phyloP scores from a whole-genome alignment of 2,113 vertebrate genomes.

The Psittacus erithacus region DNA sequence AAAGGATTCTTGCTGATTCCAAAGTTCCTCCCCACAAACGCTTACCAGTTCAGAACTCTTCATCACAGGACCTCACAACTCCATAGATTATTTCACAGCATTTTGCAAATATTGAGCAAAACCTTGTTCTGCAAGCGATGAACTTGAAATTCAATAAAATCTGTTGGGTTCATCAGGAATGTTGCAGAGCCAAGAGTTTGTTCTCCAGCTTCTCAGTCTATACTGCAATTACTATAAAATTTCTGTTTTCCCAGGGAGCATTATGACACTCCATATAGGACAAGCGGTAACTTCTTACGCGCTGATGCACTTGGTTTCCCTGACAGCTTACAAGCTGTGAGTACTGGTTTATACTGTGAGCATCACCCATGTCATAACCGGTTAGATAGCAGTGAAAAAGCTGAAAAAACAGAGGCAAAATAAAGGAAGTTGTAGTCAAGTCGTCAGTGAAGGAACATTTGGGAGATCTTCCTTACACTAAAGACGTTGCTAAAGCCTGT shows the following conservation, averaged over 20 bases:
- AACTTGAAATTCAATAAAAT: not conserved
- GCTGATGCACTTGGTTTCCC: not conserved
- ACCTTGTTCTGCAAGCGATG: not conserved
- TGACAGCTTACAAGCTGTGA: not conserved
- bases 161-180: not conserved
- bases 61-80: not conserved
- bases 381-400: not conserved
- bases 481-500: not conserved
- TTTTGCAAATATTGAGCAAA: not conserved
- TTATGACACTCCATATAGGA: not conserved
- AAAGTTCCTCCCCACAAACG: not conserved
- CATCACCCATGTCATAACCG: not conserved
- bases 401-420: not conserved
- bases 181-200: not conserved
- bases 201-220: not conserved
- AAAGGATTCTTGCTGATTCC: slow-evolving; percentile 15
- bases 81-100: not conserved
- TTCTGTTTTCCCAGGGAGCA: not conserved
- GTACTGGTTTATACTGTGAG: not conserved
- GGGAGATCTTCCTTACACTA: not conserved
- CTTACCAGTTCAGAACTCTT: not conserved
- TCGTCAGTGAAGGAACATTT: not conserved
- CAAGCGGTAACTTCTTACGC: not conserved
- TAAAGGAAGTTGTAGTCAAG: not conserved
- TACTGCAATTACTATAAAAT: not conserved